A percentile compares a stretch with the other conserved stretches of the same genome.
Conservation (phyloP, 2,888 invertebrate genomes). For the Geophilus truncorum region DNA sequence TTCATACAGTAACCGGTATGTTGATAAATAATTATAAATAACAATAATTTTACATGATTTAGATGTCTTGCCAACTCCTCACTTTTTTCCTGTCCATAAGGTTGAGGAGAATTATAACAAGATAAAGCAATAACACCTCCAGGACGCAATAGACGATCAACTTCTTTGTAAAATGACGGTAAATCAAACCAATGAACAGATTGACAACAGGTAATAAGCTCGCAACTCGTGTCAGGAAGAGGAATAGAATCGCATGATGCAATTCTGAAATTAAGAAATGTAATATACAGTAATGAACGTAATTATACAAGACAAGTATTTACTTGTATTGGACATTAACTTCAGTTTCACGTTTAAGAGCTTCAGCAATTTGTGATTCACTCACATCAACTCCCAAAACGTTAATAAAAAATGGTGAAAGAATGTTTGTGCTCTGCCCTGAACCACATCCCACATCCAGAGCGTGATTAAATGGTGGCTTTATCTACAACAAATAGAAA, state of each 20-base stretch:
- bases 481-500: conserved; percentile 26
- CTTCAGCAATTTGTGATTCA: conserved; percentile 48
- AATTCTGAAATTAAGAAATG: not conserved
- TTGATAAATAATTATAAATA: no score
- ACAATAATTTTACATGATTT: not conserved
- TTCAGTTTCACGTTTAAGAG: conserved; percentile 42
- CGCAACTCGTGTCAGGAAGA: conserved; percentile 37
- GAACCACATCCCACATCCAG: conserved; percentile 54
- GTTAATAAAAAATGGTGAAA: conserved; percentile 48
- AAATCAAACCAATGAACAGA: conserved; percentile 52
- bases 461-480: conserved; percentile 41
- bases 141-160: conserved; percentile 47
- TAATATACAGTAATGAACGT: not conserved
- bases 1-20: no score
- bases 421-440: conserved; percentile 51
- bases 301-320: conserved; percentile 17
- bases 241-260: conserved; percentile 11
- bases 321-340: conserved; percentile 45
- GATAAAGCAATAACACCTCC: conserved; percentile 48
- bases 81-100: not conserved
- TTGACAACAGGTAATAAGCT: conserved; percentile 50
- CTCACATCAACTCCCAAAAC: conserved; percentile 52
- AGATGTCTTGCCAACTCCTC: not conserved
- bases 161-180: conserved; percentile 50
- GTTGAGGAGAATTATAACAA: not conserved